These are phyloP conservation scores for Diceros bicornis DNA, from an alignment of 2,797 vertebrate genomes.

Conservation along the genomic window DNA sequence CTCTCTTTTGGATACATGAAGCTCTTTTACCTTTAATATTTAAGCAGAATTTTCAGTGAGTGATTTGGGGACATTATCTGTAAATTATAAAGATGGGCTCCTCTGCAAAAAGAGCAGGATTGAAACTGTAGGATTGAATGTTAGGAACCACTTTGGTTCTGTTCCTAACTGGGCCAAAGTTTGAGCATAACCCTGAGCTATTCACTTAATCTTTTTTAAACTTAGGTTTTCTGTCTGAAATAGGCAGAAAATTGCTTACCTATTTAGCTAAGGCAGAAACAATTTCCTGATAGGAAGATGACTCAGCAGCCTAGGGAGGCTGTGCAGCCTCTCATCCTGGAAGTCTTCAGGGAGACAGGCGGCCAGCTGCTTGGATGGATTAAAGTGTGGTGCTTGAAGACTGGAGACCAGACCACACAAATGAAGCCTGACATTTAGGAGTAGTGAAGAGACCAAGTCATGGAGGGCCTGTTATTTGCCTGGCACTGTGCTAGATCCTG, in stretches of 20 bases:
- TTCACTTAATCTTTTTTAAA: constrained; percentile 71
- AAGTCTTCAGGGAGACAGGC: constrained; percentile 51
- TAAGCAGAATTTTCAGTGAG: constrained; percentile 67
- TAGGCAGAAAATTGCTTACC: constrained; percentile 73
- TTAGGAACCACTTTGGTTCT: constrained; percentile 67
- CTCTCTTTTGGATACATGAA: constrained; percentile 56
- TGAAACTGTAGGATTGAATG: constrained; percentile 47
- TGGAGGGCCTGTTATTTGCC: background rate
- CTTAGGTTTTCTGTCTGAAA: constrained; percentile 75
- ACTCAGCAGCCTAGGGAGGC: constrained; percentile 53
- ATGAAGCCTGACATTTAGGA: constrained; percentile 61
- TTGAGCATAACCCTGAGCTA: constrained; percentile 72
- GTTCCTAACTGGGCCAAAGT: constrained; percentile 66
- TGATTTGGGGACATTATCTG: constrained; percentile 56
- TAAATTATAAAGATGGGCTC: constrained; percentile 66
- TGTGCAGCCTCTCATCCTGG: constrained; percentile 24
- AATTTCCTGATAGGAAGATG: constrained; percentile 81
- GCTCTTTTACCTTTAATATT: constrained; percentile 71
- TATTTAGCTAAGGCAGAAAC: constrained; percentile 80
- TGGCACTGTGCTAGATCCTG: background rate
- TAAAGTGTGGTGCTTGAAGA: background rate
- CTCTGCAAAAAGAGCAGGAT: constrained; percentile 43
- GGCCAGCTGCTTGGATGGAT: background rate
- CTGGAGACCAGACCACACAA: background rate
- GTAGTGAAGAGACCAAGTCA: background rate